Conservation (phyloP, 2,888 invertebrate species). For the Diogma glabrata region DNA sequence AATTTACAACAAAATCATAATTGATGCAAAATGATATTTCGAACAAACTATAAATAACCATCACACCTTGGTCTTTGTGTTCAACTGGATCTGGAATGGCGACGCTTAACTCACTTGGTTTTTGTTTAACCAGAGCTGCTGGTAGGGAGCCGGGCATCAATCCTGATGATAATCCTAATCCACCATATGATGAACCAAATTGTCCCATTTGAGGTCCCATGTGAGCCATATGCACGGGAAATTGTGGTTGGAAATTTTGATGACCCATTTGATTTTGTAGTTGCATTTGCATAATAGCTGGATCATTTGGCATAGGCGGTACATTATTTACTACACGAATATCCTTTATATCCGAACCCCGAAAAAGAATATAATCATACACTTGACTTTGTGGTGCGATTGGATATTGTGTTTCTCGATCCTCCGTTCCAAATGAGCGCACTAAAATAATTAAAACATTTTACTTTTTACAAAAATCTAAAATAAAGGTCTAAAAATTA, state of each 20-base stretch:
- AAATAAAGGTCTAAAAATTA: too few species aligned
- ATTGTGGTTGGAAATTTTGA: slow-evolving; percentile 54
- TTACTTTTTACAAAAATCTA: too few species aligned
- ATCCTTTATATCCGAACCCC: slow-evolving; percentile 98
- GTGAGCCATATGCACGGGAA: slow-evolving; percentile 58
- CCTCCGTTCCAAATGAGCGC: slow-evolving; percentile 97
- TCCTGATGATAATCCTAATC: slow-evolving; percentile 34
- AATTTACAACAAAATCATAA: too few species aligned
- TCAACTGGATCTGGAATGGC: slow-evolving; percentile 30
- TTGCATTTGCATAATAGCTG: slow-evolving; percentile 91
- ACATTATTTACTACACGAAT: slow-evolving; percentile 89
- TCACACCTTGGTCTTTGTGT: slow-evolving; percentile 38
- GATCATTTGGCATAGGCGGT: slow-evolving; percentile 84
- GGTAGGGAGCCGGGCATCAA: slow-evolving; percentile 39
- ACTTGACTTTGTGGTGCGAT: slow-evolving; percentile 96
- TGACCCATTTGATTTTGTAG: slow-evolving; percentile 54
- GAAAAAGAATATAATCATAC: slow-evolving; percentile 96
- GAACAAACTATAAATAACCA: slow-evolving; percentile 33
- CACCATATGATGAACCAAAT: slow-evolving; percentile 40
- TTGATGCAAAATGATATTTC: background rate
- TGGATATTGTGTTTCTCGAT: slow-evolving; percentile 87
- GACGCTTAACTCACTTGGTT: slow-evolving; percentile 52
- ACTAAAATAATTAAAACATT: slow-evolving; percentile 57
- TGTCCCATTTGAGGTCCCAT: slow-evolving; percentile 41
- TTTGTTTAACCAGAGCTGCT: slow-evolving; percentile 35